Conservation (phyloP, 2,888 invertebrate genomes). For the Amphipoea lucens region DNA sequence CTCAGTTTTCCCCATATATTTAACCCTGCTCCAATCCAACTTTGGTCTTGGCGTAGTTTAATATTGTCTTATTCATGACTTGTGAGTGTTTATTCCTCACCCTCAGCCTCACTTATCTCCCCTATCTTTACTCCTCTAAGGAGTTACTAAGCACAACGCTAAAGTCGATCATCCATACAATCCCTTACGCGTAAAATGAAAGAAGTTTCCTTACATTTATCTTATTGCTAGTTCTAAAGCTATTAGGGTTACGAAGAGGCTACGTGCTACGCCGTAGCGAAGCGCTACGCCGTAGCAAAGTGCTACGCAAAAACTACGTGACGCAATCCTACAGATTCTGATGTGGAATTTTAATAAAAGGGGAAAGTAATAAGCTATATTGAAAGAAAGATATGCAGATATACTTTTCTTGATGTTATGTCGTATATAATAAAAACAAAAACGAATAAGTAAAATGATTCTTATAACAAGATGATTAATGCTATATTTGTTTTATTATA, state of each 20-base stretch:
- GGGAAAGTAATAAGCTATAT: constrained; percentile 13
- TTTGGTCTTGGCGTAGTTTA: not conserved
- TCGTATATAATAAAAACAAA: not conserved
- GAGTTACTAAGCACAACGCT: constrained; percentile 8
- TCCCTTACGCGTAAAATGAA: constrained; percentile 65
- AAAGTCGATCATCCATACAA: constrained; percentile 12
- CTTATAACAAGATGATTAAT: not conserved
- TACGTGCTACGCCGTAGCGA: constrained; percentile 65
- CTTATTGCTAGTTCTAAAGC: constrained; percentile 65
- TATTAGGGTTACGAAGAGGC: constrained; percentile 56
- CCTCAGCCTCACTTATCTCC: not conserved
- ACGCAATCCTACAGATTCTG: constrained; percentile 10
- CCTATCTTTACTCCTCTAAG: constrained; percentile 7
- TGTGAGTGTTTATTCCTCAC: not conserved
- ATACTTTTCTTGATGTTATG: not conserved
- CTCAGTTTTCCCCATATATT: not conserved
- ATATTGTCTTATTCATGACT: not conserved
- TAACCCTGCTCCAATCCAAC: not conserved
- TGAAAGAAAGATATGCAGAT: constrained; percentile 1
- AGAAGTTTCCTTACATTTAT: constrained; percentile 69
- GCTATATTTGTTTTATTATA: not conserved
- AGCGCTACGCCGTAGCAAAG: constrained; percentile 61
- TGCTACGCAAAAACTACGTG: constrained; percentile 58
- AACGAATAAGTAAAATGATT: not conserved
- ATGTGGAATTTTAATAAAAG: constrained; percentile 30